These are phyloP conservation scores for Acestrorhynchus altus DNA, from an alignment of 2,797 vertebrate genomes.

Conservation along the genomic window DNA sequence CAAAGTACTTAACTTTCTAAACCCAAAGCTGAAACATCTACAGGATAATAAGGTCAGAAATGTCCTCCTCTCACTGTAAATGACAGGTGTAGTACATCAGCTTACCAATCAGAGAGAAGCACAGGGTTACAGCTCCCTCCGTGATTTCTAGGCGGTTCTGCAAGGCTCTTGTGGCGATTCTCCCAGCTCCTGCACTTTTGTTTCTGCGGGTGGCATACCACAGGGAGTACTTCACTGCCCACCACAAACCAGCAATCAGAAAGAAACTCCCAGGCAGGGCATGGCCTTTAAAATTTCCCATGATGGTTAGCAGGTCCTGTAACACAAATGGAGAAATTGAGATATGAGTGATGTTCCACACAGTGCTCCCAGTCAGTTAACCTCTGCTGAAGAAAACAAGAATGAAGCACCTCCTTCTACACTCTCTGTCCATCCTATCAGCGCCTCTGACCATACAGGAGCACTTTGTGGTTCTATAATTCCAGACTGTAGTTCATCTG, in stretches of 20 bases:
- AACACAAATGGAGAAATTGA: constrained; percentile 24
- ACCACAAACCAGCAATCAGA: constrained; percentile 88
- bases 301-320: constrained; percentile 58
- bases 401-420: too few relatives aligned
- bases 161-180: constrained; percentile 80
- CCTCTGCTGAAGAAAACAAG: not conserved
- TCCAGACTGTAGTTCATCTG: too few relatives aligned
- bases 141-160: constrained; percentile 87
- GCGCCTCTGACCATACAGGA: too few relatives aligned
- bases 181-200: constrained; percentile 81
- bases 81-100: constrained; percentile 1
- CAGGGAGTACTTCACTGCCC: constrained; percentile 86
- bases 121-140: constrained; percentile 80
- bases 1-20: too few relatives aligned
- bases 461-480: too few relatives aligned
- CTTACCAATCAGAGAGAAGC: constrained; percentile 88
- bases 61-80: not conserved
- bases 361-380: not conserved
- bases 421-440: too few relatives aligned
- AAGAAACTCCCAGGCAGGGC: constrained; percentile 90
- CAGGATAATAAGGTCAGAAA: not conserved
- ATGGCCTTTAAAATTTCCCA: constrained; percentile 93
- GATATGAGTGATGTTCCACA: not conserved
- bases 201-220: constrained; percentile 85
- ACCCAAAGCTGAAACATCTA: too few relatives aligned